Percentiles rank a stretch among this genome's conserved stretches.
Evolutionary conservation across 1,140 invertebrate species (phyloP).

Genomic region (Ruditapes philippinarum): DNA sequence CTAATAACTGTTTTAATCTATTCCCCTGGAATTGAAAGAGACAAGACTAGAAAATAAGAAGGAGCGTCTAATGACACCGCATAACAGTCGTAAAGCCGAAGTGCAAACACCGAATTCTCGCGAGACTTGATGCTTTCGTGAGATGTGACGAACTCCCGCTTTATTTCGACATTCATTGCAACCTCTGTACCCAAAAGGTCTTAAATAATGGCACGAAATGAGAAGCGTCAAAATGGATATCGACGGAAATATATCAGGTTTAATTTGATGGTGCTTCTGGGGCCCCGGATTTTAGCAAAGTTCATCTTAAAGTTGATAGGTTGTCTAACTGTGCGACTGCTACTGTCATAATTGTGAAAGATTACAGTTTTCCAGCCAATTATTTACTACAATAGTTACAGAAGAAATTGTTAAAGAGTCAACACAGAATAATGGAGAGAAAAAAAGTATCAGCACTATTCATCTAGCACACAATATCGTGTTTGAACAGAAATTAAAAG

Average conservation of each 20-base stretch:
- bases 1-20: constrained; percentile 38
- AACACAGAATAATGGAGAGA: too few relatives aligned
- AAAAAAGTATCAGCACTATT: too few relatives aligned
- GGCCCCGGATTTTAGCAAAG: constrained; percentile 13
- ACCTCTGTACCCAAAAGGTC: constrained; percentile 44
- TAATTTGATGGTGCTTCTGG: constrained; percentile 41
- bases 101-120: constrained; percentile 49
- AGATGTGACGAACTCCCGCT: constrained; percentile 51
- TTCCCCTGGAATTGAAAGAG: constrained; percentile 39
- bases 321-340: constrained; percentile 27
- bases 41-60: constrained; percentile 37
- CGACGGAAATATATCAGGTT: constrained; percentile 24
- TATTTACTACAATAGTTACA: background rate
- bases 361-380: background rate
- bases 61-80: constrained; percentile 9
- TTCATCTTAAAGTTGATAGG: constrained; percentile 29
- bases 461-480: too few relatives aligned
- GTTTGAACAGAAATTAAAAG: too few relatives aligned
- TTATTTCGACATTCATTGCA: constrained; percentile 60
- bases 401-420: background rate
- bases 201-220: constrained; percentile 50
- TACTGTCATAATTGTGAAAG: constrained; percentile 19
- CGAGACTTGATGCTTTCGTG: constrained; percentile 40
- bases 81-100: constrained; percentile 56
- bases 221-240: constrained; percentile 46